These are phyloP conservation scores for Electrophaes corylata DNA, from an alignment of 2,888 invertebrate species.

Conservation along the genomic window DNA sequence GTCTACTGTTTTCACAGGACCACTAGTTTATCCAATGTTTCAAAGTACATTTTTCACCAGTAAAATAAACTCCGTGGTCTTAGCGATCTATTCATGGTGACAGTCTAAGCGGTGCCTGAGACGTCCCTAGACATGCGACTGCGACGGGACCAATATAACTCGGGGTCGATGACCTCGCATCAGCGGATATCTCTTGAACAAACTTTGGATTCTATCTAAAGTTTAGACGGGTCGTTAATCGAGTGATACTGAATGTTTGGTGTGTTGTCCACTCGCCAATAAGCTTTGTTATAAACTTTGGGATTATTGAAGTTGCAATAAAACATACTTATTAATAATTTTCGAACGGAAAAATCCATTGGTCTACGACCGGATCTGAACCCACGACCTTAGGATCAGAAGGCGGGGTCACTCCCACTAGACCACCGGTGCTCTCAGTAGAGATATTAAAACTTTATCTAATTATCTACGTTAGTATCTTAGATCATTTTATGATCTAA, in stretches of 20 bases:
- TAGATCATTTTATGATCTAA: no score
- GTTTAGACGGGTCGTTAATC: conserved; percentile 8
- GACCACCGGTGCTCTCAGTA: no score
- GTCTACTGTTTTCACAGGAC: background rate
- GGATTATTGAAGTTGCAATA: background rate
- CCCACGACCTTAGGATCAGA: no score
- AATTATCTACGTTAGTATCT: no score
- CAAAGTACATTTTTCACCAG: background rate
- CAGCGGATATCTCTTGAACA: conserved; percentile 11
- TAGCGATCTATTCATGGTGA: conserved; percentile 27
- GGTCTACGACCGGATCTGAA: no score
- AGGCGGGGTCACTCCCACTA: no score
- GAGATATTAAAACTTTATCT: no score
- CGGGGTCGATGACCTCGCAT: conserved; percentile 42
- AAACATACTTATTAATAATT: background rate
- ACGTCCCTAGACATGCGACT: conserved; percentile 36
- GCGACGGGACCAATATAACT: conserved; percentile 46
- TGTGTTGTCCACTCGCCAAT: background rate
- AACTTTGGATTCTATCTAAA: conserved; percentile 12
- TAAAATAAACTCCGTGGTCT: conserved; percentile 1
- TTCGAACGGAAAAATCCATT: no score
- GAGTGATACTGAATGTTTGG: background rate
- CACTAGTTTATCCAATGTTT: background rate
- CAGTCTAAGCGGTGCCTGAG: conserved; percentile 23
- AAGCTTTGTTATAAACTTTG: background rate